Evolutionary conservation across 2,113 vertebrate genomes (phyloP).

Genomic region (Vulpes lagopus): DNA sequence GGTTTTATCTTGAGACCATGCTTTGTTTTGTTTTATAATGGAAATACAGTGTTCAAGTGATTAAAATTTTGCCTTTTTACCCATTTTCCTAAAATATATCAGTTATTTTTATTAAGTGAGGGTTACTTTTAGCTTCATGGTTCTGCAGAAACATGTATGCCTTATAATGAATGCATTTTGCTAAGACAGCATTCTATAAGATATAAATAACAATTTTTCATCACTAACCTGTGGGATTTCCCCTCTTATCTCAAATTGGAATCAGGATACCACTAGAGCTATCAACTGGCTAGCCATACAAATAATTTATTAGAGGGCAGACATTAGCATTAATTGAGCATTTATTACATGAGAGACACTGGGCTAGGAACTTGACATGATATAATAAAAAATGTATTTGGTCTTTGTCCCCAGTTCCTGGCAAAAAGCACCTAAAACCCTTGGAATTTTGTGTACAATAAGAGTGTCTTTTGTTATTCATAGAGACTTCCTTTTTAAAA

Average conservation of each 20-base stretch:
- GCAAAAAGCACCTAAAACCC: background rate
- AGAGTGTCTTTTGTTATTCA: background rate
- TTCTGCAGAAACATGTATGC: background rate
- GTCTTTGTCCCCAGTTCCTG: background rate
- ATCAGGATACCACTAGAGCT: slow-evolving; percentile 16
- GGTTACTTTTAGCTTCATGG: background rate
- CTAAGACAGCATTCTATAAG: background rate
- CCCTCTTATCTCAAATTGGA: slow-evolving; percentile 20
- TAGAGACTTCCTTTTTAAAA: background rate
- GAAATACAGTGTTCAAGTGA: slow-evolving; percentile 27
- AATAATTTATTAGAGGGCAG: slow-evolving; percentile 22
- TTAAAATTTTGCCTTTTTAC: slow-evolving; percentile 47
- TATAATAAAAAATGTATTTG: background rate
- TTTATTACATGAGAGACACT: background rate
- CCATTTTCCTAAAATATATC: slow-evolving; percentile 20
- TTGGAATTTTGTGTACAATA: background rate
- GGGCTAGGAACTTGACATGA: background rate
- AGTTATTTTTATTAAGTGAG: background rate
- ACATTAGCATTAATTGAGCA: background rate
- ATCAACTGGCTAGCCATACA: background rate
- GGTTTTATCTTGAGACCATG: slow-evolving; percentile 30
- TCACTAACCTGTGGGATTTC: slow-evolving; percentile 12
- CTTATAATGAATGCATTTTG: slow-evolving; percentile 29
- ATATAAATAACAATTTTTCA: slow-evolving; percentile 51
- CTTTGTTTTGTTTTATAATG: slow-evolving; percentile 28